These are phyloP conservation scores for Ypsolopha scabrella DNA, from an alignment of 2,888 invertebrate genomes.

Conservation along the genomic window DNA sequence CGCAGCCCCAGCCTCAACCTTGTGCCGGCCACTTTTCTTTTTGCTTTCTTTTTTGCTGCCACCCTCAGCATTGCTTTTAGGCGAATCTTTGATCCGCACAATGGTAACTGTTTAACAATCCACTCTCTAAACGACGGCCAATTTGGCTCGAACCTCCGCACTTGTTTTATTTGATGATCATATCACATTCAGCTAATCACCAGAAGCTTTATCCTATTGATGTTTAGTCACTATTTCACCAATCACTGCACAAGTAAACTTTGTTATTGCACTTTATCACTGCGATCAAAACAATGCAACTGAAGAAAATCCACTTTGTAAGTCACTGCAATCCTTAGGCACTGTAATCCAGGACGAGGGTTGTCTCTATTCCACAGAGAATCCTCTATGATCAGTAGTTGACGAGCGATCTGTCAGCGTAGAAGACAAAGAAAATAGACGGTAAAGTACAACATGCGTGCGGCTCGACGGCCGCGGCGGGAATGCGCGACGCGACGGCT, in stretches of 20 bases:
- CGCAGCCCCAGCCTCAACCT: slow-evolving; percentile 60
- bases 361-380: not conserved
- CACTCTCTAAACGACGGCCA: too few relatives aligned
- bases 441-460: slow-evolving; percentile 20
- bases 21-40: slow-evolving; percentile 73
- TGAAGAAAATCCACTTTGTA: slow-evolving; percentile 27
- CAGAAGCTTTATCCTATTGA: too few relatives aligned
- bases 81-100: slow-evolving; percentile 76
- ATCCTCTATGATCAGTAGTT: not conserved
- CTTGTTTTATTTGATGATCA: too few relatives aligned
- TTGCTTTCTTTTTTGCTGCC: slow-evolving; percentile 73
- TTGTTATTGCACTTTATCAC: slow-evolving; percentile 5
- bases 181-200: too few relatives aligned
- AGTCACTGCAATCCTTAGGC: slow-evolving; percentile 62
- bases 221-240: too few relatives aligned
- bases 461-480: slow-evolving; percentile 44
- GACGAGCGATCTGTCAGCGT: slow-evolving; percentile 26
- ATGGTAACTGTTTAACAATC: slow-evolving; percentile 63
- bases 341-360: slow-evolving; percentile 57
- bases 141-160: too few relatives aligned
- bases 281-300: slow-evolving; percentile 7
- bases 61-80: slow-evolving; percentile 71
- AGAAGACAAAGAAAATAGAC: slow-evolving; percentile 41
- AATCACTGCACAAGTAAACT: too few relatives aligned
- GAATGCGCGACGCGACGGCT: slow-evolving; percentile 30